phyloP scores from a whole-genome alignment of 2,888 invertebrate species.

The Mactromeris polynyma region DNA sequence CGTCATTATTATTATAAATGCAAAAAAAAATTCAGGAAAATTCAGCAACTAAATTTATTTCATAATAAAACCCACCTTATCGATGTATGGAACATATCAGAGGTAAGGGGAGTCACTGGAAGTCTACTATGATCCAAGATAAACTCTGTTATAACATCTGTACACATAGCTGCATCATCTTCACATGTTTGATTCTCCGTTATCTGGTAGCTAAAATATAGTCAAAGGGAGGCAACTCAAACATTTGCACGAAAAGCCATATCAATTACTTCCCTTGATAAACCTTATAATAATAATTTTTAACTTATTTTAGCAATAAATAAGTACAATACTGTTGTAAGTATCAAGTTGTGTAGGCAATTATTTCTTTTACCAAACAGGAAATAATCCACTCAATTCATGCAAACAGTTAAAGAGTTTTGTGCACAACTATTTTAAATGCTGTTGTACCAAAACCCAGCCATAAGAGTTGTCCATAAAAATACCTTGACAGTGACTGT shows the following conservation, averaged over 20 bases:
- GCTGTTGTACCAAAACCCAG: too few relatives aligned
- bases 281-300: not conserved
- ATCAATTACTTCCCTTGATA: slow-evolving; percentile 1
- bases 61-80: slow-evolving; percentile 65
- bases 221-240: slow-evolving; percentile 19
- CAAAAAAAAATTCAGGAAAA: too few relatives aligned
- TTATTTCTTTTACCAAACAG: too few relatives aligned
- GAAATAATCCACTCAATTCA: too few relatives aligned
- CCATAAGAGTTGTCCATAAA: too few relatives aligned
- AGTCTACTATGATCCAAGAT: slow-evolving; percentile 80
- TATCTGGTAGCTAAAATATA: slow-evolving; percentile 75
- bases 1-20: too few relatives aligned
- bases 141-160: slow-evolving; percentile 78
- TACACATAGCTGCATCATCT: slow-evolving; percentile 76
- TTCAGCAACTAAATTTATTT: not conserved
- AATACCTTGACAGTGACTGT: too few relatives aligned
- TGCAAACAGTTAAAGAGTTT: too few relatives aligned
- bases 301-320: not conserved
- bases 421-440: too few relatives aligned
- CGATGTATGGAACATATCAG: slow-evolving; percentile 76
- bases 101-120: slow-evolving; percentile 78
- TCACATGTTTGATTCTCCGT: slow-evolving; percentile 76
- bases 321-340: not conserved
- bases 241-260: not conserved
- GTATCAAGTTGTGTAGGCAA: not conserved